Percentiles rank a stretch among this genome's conserved stretches.
These are phyloP conservation scores for Hydropsyche betteni DNA, from an alignment of 2,888 invertebrate genomes.

Conservation along the genomic window DNA sequence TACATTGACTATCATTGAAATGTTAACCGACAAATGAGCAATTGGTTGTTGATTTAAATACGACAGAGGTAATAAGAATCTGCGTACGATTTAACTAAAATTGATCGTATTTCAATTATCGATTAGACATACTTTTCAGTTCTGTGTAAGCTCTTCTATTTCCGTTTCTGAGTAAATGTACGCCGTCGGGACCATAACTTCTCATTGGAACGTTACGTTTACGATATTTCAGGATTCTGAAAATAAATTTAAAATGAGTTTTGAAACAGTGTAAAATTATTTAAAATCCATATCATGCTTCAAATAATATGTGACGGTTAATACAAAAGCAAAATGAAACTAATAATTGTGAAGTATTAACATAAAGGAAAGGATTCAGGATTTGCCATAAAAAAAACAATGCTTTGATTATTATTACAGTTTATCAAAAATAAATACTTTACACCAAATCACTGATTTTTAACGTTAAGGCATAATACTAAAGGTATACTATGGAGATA, in stretches of 20 bases:
- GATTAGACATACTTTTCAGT: slow-evolving; percentile 57
- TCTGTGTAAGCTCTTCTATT: slow-evolving; percentile 61
- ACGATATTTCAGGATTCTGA: slow-evolving; percentile 63
- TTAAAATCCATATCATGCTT: not conserved
- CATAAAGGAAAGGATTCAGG: not conserved
- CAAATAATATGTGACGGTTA: not conserved
- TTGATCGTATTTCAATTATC: slow-evolving; percentile 15
- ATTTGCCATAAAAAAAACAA: not conserved
- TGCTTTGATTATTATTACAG: not conserved
- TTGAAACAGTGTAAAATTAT: not conserved
- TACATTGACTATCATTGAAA: not conserved
- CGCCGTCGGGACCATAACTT: slow-evolving; percentile 57
- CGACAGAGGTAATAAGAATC: slow-evolving; percentile 7
- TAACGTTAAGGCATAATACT: no score
- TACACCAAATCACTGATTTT: slow-evolving; percentile 52
- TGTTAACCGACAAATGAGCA: not conserved
- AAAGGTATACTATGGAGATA: no score
- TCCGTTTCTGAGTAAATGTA: slow-evolving; percentile 55
- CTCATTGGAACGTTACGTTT: slow-evolving; percentile 55
- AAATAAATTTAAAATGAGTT: slow-evolving; percentile 52
- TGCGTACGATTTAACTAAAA: not conserved
- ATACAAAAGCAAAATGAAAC: not conserved
- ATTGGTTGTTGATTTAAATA: not conserved
- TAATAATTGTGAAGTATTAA: not conserved
- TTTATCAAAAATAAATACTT: slow-evolving; percentile 53